Base-by-base conservation (phyloP, 2,888 invertebrate species). In the Hemaris fuciformis region DNA sequence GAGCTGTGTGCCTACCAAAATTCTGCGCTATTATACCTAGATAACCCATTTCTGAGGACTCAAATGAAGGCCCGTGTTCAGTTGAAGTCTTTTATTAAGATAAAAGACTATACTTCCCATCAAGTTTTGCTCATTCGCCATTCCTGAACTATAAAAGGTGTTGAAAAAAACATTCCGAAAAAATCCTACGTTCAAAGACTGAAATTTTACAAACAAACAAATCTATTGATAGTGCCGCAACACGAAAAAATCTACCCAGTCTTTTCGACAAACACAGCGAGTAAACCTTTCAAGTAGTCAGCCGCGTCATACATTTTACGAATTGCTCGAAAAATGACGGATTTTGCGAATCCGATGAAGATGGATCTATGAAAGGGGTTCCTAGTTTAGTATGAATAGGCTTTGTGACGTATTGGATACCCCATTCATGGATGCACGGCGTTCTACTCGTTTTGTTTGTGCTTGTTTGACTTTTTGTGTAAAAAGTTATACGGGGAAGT, bases 391-490 rank as follows among this genome's bases (percentile, higher is more conserved):
- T 53, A 53, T 53, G 53, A 53, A 53, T 53, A 4, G 53, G 15
- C 10, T 31, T 53, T 53, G 53, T 53, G 53, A 53, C 31, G 27
- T 53, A 53, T 53, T 53, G 27, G 31, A 53, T 31, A 31, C 18
- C 27, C 18, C 27, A 34, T 31, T 59, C 41, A 42, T 22, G 34
- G 45, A 59, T 59, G 43, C 43, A 42, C 45, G 20, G 18, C 45
- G 46, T 46, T 45, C 43, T 27, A 45, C 59, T 43, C 27, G 42
- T 48, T 38, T 22, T 15, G 15, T 41, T 13, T 18, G 34, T 60
- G 27, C n/a, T 25, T 60, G 25, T 48, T 81, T 78, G 77, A 76
- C 77, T 76, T 72, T 69, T 74, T 70, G 82, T 81, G 80, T 84
- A 74, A 69, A 72, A 83, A 85, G 77, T 83, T 79, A 71, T 67